A percentile compares a stretch with the other conserved stretches of the same genome.
phyloP scores from a whole-genome alignment of 2,888 invertebrate genomes.

The Eilema depressum region DNA sequence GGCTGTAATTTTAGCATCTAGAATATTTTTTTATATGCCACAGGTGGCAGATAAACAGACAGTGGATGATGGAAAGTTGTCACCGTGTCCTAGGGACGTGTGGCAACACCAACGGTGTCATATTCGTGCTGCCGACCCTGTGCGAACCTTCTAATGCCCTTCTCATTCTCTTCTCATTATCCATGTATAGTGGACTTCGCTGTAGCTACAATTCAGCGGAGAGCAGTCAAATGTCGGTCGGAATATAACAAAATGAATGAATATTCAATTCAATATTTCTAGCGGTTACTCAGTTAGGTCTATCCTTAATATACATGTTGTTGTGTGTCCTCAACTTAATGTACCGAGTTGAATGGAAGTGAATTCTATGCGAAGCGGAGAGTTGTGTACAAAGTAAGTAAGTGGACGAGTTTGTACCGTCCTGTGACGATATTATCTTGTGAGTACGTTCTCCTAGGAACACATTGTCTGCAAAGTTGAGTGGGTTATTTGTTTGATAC shows the following conservation, averaged over 20 bases:
- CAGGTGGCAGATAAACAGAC: no score
- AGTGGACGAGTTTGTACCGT: conserved; percentile 35
- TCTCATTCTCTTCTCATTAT: no score
- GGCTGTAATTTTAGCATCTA: no score
- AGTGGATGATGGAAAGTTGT: no score
- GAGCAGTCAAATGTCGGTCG: no score
- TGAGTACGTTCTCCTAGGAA: conserved; percentile 25
- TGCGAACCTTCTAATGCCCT: no score
- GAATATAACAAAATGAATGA: background rate
- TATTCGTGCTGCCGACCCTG: no score
- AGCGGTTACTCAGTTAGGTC: background rate
- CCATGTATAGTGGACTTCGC: no score
- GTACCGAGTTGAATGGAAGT: conserved; percentile 1
- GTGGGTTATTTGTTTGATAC: conserved; percentile 17
- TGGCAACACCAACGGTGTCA: no score
- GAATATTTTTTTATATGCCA: no score
- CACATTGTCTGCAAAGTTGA: conserved; percentile 35
- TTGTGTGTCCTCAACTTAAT: conserved; percentile 4
- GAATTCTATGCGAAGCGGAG: background rate
- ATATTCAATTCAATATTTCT: background rate
- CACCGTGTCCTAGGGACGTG: no score
- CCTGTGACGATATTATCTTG: conserved; percentile 44
- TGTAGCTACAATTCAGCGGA: no score
- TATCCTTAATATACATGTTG: background rate
- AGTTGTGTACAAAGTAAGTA: conserved; percentile 9